These are phyloP conservation scores for Pitta sordida DNA, from an alignment of 2,113 vertebrate genomes.

Conservation along the genomic window DNA sequence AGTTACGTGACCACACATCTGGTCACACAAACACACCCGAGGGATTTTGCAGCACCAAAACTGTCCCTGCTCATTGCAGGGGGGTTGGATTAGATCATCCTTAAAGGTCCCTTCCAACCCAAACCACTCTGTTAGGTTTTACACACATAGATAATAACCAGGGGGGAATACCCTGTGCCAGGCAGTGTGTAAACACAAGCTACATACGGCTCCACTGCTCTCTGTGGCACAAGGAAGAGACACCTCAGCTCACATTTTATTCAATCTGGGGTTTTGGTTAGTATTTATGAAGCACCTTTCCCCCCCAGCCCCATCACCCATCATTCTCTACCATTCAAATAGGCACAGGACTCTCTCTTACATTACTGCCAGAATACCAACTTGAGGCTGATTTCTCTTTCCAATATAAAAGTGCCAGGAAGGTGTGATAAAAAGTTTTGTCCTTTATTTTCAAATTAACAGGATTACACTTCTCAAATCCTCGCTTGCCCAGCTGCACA, in stretches of 20 bases:
- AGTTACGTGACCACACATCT: background rate
- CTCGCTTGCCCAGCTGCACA: background rate
- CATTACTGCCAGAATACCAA: background rate
- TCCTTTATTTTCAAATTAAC: constrained; percentile 26
- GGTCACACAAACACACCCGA: background rate
- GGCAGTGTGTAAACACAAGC: background rate
- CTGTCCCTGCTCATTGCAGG: background rate
- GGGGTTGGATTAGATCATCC: background rate
- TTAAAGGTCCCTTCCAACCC: background rate
- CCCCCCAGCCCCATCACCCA: background rate
- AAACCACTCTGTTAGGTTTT: background rate
- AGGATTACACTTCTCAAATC: constrained; percentile 34
- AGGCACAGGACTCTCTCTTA: background rate
- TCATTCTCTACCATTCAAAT: background rate
- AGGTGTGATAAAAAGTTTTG: background rate
- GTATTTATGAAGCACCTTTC: background rate
- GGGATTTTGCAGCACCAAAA: background rate
- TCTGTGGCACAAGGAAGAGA: background rate
- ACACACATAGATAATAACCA: fast-evolving
- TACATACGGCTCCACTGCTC: background rate
- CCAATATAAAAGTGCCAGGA: background rate
- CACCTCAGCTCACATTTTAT: background rate
- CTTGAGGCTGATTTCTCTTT: background rate
- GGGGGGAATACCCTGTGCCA: background rate
- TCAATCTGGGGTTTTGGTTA: background rate